Evolutionary conservation across 92 coral and sea anemone genomes (phyloP), one percentile per base, ranked within the genome.

Genomic region (Actinostola sp.): DNA sequence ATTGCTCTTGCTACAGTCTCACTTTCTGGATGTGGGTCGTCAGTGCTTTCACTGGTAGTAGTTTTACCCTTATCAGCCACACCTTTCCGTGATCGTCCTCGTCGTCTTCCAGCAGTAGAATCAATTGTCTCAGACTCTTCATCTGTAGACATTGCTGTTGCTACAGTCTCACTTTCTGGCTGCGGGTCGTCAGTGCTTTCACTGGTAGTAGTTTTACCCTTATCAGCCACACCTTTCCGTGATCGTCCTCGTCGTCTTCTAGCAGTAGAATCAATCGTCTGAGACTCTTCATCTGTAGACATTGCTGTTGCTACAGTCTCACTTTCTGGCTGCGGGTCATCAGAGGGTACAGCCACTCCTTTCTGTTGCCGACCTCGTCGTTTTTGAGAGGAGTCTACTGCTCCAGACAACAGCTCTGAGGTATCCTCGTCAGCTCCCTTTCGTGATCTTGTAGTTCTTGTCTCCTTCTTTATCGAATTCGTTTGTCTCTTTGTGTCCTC

Each of bases 181-280:
- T 48, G 19, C 19, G 5, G 54, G 13, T 48, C 62, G 31, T 63
- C 66, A 21, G 54, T 39, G 27, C 60, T 63, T 38, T 39, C 32
- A 34, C 17, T 32, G 23, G 66, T 13, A 39, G 52, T 33, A 61
- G 70, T 21, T 30, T 14, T 56, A 44, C n/a, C n/a, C n/a, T n/a
- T n/a, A n/a, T n/a, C n/a, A n/a, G n/a, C n/a, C n/a, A n/a, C n/a
- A n/a, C 75, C 68, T 59, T 80, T 64, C 69, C 38, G 27, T 43
- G 68, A 12, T 73, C 43, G 24, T 25, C 75, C 81, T 63, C 55
- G 44, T 42, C 73, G 36, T 64, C 19, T 64, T 19, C 68, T 5
- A 27, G 70, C 42, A 44, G 36, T n/a, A 11, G 46, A 38, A 11
- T 62, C 44, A 19, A 12, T 25, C 4, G 67, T 10, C 23, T 62